A percentile compares a stretch with the other conserved stretches of the same genome.
Conservation (phyloP, 1,140 invertebrate species). For the Andrena cerasifolii region DNA sequence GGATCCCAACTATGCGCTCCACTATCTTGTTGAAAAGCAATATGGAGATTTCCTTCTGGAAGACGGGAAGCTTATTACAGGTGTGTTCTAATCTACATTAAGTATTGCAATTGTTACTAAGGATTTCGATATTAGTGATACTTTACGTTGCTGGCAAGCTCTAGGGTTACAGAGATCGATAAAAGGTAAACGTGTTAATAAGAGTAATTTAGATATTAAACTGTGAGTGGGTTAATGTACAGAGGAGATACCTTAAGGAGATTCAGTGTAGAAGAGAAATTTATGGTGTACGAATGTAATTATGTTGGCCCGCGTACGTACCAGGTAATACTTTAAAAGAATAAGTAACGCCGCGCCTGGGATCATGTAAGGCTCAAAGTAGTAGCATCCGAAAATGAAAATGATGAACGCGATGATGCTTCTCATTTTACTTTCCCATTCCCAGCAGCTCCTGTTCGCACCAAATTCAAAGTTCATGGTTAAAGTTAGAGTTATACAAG, state of each 20-base stretch:
- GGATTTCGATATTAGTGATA: too few relatives aligned
- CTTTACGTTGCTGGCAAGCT: too few relatives aligned
- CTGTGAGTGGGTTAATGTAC: too few relatives aligned
- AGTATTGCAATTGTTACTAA: not conserved
- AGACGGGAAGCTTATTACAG: not conserved
- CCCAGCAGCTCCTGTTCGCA: constrained; percentile 92
- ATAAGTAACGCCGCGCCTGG: constrained; percentile 89
- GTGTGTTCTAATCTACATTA: not conserved
- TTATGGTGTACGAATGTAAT: not conserved
- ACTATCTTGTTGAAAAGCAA: not conserved
- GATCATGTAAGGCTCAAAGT: constrained; percentile 94
- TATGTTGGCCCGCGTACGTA: constrained; percentile 75
- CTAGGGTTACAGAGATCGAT: too few relatives aligned
- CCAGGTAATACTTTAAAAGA: constrained; percentile 89
- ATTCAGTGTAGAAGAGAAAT: too few relatives aligned
- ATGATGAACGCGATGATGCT: constrained; percentile 93
- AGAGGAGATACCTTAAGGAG: too few relatives aligned
- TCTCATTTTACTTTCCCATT: constrained; percentile 97
- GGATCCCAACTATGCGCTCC: not conserved
- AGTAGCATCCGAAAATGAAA: constrained; percentile 91
- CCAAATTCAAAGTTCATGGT: constrained; percentile 9
- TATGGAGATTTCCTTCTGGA: not conserved
- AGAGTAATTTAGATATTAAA: too few relatives aligned
- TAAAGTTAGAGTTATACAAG: not conserved
- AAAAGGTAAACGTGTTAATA: too few relatives aligned